These are phyloP conservation scores for Zaprionus obscuricornis DNA, from an alignment of 2,888 invertebrate species.

Conservation along the genomic window DNA sequence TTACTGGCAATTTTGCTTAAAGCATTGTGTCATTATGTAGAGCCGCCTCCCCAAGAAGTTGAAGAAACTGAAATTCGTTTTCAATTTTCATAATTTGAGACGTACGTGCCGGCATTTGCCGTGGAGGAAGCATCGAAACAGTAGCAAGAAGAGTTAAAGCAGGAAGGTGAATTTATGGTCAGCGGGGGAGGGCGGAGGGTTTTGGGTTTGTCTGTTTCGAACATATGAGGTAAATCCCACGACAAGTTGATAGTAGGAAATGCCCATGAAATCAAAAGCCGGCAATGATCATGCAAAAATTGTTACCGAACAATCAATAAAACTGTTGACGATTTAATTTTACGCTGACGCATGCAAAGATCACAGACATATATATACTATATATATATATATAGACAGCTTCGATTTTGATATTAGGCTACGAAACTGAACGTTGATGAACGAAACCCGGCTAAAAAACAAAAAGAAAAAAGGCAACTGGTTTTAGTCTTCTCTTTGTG, in stretches of 20 bases:
- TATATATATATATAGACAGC: conserved; percentile 20
- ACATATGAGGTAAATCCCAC: conserved; percentile 47
- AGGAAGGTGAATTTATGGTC: too few relatives aligned
- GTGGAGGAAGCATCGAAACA: too few relatives aligned
- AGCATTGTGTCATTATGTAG: conserved; percentile 72
- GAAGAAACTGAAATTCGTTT: neutral
- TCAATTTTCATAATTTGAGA: conserved; percentile 50
- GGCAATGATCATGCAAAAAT: conserved; percentile 75
- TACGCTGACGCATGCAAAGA: conserved; percentile 67
- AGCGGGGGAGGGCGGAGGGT: too few relatives aligned
- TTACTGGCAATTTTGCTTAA: conserved; percentile 63
- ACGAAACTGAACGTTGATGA: conserved; percentile 42
- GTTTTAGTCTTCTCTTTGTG: conserved; percentile 35
- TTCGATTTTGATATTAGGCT: conserved; percentile 32
- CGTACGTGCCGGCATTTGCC: conserved; percentile 68
- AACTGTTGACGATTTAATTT: conserved; percentile 76
- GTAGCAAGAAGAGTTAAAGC: too few relatives aligned
- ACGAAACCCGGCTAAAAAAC: neutral
- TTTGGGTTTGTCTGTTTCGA: neutral
- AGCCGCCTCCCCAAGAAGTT: conserved; percentile 40
- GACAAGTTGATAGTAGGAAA: conserved; percentile 68
- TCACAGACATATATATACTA: conserved; percentile 20
- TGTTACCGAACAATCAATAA: conserved; percentile 67
- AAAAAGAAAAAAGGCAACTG: conserved; percentile 34
- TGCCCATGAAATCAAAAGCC: conserved; percentile 66